Conservation (phyloP, 2,888 invertebrate genomes). For the Cryptocephalus moraei region DNA sequence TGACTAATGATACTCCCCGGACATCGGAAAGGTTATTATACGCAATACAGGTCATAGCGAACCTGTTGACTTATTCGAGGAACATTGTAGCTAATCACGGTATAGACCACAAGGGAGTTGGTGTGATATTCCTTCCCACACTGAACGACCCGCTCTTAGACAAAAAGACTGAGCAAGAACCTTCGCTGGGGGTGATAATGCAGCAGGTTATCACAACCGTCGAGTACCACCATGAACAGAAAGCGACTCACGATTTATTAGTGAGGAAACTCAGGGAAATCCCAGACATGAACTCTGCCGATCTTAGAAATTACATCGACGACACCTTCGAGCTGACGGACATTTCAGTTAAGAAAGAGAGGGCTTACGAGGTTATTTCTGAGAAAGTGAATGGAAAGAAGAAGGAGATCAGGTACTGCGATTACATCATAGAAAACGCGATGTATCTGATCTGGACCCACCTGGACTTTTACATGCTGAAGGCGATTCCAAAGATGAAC, state of each 20-base stretch:
- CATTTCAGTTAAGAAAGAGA: conserved; percentile 27
- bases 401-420: conserved; percentile 49
- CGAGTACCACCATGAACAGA: conserved; percentile 44
- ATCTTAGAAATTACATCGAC: conserved; percentile 45
- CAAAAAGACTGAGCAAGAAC: conserved; percentile 30
- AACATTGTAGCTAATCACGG: conserved; percentile 52
- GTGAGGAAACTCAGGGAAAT: conserved; percentile 40
- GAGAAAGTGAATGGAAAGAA: conserved; percentile 47
- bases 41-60: conserved; percentile 56
- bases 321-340: conserved; percentile 27
- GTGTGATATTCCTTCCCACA: conserved; percentile 44
- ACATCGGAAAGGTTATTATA: conserved; percentile 38
- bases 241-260: conserved; percentile 40
- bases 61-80: conserved; percentile 60
- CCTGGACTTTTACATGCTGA: conserved; percentile 58
- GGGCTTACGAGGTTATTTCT: conserved; percentile 40
- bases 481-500: conserved; percentile 43
- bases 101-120: conserved; percentile 42
- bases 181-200: conserved; percentile 44
- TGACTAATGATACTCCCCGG: conserved; percentile 32
- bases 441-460: conserved; percentile 71
- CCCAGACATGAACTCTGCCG: conserved; percentile 42
- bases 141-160: conserved; percentile 33
- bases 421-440: conserved; percentile 60
- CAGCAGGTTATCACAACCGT: conserved; percentile 47